phyloP scores from a whole-genome alignment of 2,888 invertebrate species.

The Loripinus fragilis region DNA sequence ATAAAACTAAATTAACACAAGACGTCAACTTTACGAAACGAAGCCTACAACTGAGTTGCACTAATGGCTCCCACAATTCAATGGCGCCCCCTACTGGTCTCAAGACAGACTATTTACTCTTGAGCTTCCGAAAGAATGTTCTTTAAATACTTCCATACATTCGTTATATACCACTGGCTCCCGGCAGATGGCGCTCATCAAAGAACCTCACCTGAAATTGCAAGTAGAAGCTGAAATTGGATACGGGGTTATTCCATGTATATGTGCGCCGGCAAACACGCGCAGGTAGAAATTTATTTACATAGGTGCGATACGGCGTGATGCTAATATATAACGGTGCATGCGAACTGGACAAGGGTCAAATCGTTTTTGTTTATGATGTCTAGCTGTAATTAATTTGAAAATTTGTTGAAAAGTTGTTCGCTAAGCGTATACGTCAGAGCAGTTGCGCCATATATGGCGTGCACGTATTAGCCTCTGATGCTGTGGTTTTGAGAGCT shows the following conservation, averaged over 20 bases:
- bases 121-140: conserved; percentile 72
- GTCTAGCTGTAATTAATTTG: background rate
- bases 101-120: conserved; percentile 69
- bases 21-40: conserved; percentile 53
- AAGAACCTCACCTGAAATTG: conserved; percentile 57
- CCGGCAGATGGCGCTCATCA: conserved; percentile 67
- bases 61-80: conserved; percentile 31
- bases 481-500: conserved; percentile 9
- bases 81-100: conserved; percentile 48
- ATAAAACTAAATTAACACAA: conserved; percentile 38
- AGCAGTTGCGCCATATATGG: conserved; percentile 10
- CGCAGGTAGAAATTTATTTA: background rate
- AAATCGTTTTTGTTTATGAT: background rate
- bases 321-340: conserved; percentile 1
- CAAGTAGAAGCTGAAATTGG: conserved; percentile 58
- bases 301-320: conserved; percentile 7
- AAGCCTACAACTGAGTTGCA: conserved; percentile 49
- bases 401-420: background rate
- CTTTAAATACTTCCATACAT: conserved; percentile 77
- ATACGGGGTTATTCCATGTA: conserved; percentile 31
- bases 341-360: background rate
- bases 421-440: background rate
- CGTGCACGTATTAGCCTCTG: conserved; percentile 11
- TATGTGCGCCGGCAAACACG: background rate
- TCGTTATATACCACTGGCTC: conserved; percentile 70